These are phyloP conservation scores for Nannobrachium achirus DNA, from an alignment of 2,113 vertebrate genomes.

Conservation along the genomic window DNA sequence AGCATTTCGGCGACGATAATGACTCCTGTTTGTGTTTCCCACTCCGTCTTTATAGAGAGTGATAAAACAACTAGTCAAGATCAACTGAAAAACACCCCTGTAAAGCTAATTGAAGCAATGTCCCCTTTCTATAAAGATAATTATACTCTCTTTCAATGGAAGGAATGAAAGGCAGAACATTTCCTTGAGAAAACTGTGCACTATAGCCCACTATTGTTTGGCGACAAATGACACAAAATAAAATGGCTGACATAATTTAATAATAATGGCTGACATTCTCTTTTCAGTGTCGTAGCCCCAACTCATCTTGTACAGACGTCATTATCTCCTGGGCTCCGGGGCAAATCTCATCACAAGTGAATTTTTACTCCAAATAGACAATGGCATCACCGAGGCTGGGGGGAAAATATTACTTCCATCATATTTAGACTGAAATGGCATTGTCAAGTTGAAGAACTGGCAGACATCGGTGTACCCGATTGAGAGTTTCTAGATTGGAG, in stretches of 20 bases:
- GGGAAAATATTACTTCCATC: conserved; percentile 28
- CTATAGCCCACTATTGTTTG: conserved; percentile 8
- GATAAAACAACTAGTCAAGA: conserved; percentile 61
- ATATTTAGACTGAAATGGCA: conserved; percentile 13
- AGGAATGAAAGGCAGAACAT: neutral
- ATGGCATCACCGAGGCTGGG: neutral
- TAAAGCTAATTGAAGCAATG: conserved; percentile 67
- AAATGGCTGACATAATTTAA: neutral
- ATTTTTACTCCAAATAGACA: conserved; percentile 21
- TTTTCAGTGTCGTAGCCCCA: conserved; percentile 19
- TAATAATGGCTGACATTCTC: conserved; percentile 46
- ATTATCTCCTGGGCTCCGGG: conserved; percentile 23
- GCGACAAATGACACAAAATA: conserved; percentile 11
- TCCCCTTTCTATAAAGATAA: conserved; percentile 31
- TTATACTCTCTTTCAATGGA: conserved; percentile 24
- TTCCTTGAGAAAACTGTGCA: conserved; percentile 46
- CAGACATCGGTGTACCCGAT: neutral
- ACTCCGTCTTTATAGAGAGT: conserved; percentile 68
- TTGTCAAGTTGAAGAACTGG: neutral
- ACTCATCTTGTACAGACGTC: conserved; percentile 35
- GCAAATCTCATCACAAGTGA: conserved; percentile 29
- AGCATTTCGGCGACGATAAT: conserved; percentile 58
- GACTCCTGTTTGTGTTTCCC: conserved; percentile 57
- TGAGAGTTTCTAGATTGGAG: neutral
- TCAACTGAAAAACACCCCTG: conserved; percentile 53